Conservation (phyloP, 1,140 invertebrate genomes). For the Papilio xuthus region DNA sequence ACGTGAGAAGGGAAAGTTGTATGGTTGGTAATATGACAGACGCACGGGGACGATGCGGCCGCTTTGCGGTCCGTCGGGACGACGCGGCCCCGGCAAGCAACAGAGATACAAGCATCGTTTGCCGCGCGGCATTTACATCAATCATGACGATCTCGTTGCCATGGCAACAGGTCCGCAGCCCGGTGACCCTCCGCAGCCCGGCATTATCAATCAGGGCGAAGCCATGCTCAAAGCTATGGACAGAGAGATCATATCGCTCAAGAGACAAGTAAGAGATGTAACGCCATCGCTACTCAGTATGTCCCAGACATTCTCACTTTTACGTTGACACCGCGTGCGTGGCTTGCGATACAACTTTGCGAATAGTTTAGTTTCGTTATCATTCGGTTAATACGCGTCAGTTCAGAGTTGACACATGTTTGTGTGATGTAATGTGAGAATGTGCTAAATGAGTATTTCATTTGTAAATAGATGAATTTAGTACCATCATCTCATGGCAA, state of each 20-base stretch:
- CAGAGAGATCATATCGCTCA: slow-evolving; percentile 95
- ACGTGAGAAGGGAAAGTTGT: slow-evolving; percentile 15
- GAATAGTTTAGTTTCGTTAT: slow-evolving; percentile 29
- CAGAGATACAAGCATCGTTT: slow-evolving; percentile 94
- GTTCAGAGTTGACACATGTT: slow-evolving; percentile 42
- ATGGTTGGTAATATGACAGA: slow-evolving; percentile 80
- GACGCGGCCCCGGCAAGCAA: slow-evolving; percentile 82
- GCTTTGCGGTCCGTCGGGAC: slow-evolving; percentile 84
- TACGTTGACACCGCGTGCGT: slow-evolving; percentile 53
- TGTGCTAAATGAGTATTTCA: slow-evolving; percentile 50
- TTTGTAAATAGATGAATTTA: slow-evolving; percentile 31
- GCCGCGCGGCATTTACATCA: slow-evolving; percentile 97
- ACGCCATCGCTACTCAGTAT: slow-evolving; percentile 62
- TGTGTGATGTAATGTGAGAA: slow-evolving; percentile 71
- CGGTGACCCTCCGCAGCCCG: slow-evolving; percentile 69
- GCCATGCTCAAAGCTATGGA: slow-evolving; percentile 95
- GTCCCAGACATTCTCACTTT: slow-evolving; percentile 66
- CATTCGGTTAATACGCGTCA: background rate
- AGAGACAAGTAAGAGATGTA: slow-evolving; percentile 89
- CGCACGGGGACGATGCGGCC: slow-evolving; percentile 89
- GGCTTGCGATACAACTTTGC: slow-evolving; percentile 13
- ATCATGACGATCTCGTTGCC: slow-evolving; percentile 96
- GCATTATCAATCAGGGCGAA: slow-evolving; percentile 87
- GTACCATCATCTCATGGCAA: slow-evolving; percentile 41
- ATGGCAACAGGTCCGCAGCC: slow-evolving; percentile 88